A percentile compares a stretch with the other conserved stretches of the same genome.
Evolutionary conservation across 2,888 invertebrate genomes (phyloP).

Genomic region (Xanthorhoe spadicearia): DNA sequence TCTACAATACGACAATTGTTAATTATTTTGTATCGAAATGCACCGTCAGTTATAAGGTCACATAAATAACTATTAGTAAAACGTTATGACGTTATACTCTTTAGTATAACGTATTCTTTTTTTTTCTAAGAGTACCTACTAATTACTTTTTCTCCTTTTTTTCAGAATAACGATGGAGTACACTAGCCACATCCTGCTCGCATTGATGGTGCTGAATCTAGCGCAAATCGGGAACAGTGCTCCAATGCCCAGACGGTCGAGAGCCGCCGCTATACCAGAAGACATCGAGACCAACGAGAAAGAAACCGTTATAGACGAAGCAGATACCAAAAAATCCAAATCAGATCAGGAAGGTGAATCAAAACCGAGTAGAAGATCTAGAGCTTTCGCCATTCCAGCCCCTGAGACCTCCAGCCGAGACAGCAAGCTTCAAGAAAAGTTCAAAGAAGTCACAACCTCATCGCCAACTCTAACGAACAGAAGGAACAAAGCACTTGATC

Average conservation of each 20-base stretch:
- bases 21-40: no score
- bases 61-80: no score
- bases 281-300: constrained; percentile 60
- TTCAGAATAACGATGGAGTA: constrained; percentile 69
- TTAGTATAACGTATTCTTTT: no score
- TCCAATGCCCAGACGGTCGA: constrained; percentile 68
- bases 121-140: no score
- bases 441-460: constrained; percentile 66
- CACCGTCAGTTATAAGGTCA: no score
- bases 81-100: no score
- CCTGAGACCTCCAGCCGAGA: constrained; percentile 53
- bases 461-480: constrained; percentile 64
- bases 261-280: constrained; percentile 55
- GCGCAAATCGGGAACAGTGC: constrained; percentile 61
- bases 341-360: constrained; percentile 44
- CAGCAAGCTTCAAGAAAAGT: constrained; percentile 72
- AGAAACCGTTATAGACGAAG: constrained; percentile 59
- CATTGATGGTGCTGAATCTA: constrained; percentile 60
- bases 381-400: constrained; percentile 60
- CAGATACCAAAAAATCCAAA: constrained; percentile 34
- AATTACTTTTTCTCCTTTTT: constrained; percentile 45
- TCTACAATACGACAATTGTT: no score
- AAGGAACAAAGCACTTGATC: constrained; percentile 79
- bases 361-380: constrained; percentile 69
- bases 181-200: constrained; percentile 57